Evolutionary conservation across 2,113 vertebrate genomes (phyloP).

Genomic region (Egretta garzetta): DNA sequence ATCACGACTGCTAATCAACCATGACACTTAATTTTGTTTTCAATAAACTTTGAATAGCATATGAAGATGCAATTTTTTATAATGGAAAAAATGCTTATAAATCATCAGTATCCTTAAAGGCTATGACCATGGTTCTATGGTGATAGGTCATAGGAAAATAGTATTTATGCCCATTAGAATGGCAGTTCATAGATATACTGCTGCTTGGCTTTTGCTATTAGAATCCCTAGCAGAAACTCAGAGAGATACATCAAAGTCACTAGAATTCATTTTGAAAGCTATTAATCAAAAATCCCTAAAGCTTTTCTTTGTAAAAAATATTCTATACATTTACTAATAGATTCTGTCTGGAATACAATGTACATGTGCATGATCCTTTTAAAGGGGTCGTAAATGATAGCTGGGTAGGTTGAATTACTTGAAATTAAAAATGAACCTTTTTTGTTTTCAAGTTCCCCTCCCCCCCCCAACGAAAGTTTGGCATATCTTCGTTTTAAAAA

Average conservation of each 20-base stretch:
- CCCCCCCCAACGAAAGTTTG: neutral
- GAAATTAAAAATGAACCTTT: neutral
- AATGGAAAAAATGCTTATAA: neutral
- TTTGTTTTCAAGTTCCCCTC: neutral
- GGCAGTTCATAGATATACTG: neutral
- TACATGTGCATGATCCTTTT: neutral
- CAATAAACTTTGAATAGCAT: neutral
- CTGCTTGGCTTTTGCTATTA: constrained; percentile 47
- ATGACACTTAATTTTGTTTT: neutral
- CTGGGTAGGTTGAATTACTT: neutral
- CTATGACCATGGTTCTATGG: neutral
- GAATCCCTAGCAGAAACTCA: constrained; percentile 1
- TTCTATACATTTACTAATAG: neutral
- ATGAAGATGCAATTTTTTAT: neutral
- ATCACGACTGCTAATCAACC: neutral
- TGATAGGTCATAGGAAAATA: neutral
- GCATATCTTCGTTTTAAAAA: neutral
- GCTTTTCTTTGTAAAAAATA: neutral
- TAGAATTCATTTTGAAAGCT: neutral
- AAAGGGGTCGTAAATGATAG: neutral
- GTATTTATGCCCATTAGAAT: constrained; percentile 4
- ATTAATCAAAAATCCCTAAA: neutral
- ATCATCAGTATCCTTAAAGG: neutral
- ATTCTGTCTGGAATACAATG: neutral
- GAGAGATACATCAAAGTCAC: neutral